Evolutionary conservation across 2,113 vertebrate species (phyloP), one percentile per base, ranked within the genome.

Genomic region (Mellivora capensis): DNA sequence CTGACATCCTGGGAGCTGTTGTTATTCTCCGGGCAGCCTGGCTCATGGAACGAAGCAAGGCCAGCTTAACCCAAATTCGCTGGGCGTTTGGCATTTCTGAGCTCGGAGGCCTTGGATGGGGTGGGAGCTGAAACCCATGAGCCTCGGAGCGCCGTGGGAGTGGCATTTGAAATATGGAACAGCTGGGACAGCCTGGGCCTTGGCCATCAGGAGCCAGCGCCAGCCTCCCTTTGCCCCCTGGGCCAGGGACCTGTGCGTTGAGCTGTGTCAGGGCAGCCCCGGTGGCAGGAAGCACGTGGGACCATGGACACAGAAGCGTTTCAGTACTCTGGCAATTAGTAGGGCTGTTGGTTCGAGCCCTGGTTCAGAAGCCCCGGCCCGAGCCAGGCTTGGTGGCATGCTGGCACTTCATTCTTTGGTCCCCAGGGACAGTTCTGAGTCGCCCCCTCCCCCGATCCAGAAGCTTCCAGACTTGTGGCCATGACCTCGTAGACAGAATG

Each of bases 41-140:
- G 85, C 94, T 97, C 95, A 82, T 72, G 77, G 93, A 97, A 93
- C 23, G 27, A 76, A 47, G 93, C 74, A 42, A 97, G 96, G 93
- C 97, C 87, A 90, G 95, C 96, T 97, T 98, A 97, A 97, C 95
- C 96, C 10, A 52, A 97, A 98, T 97, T 97, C 80, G 57, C 87
- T 84, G 86, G 94, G 93, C 25, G 0, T 67, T 96, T 98, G 96
- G 94, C 96, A 96, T 98, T 95, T 96, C 95, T 91, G 96, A 97
- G 96, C 87, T 96, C 91, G 74, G 91, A 96, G 91, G 97, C 86
- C 95, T 98, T 29, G 87, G 57, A 49, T 34, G 86, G 87, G 89
- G 89, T 86, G 83, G 83, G 54, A 91, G 96, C 54, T 64, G 82
- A 96, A 94, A 79, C 80, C 79, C 69, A 85, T 17, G 62, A 90